A percentile compares a stretch with the other conserved stretches of the same genome.
Evolutionary conservation across 2,113 vertebrate genomes (phyloP).

Genomic region (Syrrhaptes paradoxus): DNA sequence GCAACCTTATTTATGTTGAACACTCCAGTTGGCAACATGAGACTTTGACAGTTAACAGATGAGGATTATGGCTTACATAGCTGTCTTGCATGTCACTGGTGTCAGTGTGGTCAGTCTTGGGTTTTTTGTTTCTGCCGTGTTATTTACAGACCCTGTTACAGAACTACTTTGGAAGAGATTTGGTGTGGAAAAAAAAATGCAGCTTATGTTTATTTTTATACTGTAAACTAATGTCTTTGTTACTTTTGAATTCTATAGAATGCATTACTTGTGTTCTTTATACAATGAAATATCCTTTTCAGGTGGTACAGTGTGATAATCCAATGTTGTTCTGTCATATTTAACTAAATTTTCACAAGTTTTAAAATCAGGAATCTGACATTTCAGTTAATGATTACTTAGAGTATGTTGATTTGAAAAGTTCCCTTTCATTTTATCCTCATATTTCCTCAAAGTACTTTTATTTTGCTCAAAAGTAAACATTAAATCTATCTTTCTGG

Average conservation of each 20-base stretch:
- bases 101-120: constrained; percentile 37
- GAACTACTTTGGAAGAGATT: constrained; percentile 37
- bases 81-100: constrained; percentile 64
- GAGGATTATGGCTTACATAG: constrained; percentile 67
- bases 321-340: background rate
- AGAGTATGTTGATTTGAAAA: background rate
- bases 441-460: background rate
- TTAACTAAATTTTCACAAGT: background rate
- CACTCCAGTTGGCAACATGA: constrained; percentile 23
- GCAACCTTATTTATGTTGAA: constrained; percentile 63
- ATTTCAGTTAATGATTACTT: background rate
- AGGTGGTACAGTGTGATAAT: background rate
- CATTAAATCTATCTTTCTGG: background rate
- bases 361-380: background rate
- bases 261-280: background rate
- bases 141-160: constrained; percentile 25
- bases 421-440: background rate
- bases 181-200: background rate
- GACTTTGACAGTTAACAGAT: constrained; percentile 67
- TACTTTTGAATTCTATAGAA: constrained; percentile 33
- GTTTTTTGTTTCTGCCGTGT: background rate
- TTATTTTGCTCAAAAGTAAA: background rate
- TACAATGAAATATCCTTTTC: background rate
- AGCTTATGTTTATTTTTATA: constrained; percentile 37
- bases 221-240: background rate